These are phyloP conservation scores for Homarus gammarus DNA, from an alignment of 2,888 invertebrate genomes.

Conservation along the genomic window DNA sequence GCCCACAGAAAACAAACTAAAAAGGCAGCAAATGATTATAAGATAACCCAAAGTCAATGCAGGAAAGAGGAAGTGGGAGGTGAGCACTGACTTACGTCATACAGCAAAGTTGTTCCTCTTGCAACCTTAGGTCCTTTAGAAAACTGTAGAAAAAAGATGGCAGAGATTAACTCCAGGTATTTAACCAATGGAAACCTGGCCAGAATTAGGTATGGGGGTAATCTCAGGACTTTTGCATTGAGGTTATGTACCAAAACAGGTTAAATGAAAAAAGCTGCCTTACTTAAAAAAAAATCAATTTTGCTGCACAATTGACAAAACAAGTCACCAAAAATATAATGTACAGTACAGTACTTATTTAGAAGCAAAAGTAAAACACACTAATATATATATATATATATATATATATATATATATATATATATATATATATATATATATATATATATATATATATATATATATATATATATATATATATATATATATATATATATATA, in stretches of 20 bases:
- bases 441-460: no score
- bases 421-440: no score
- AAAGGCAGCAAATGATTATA: constrained; percentile 52
- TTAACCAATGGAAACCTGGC: constrained; percentile 36
- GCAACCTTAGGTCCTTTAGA: constrained; percentile 70
- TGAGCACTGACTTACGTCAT: constrained; percentile 69
- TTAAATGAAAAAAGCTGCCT: constrained; percentile 16
- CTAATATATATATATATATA: no score
- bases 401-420: no score
- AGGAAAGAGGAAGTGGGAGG: constrained; percentile 58
- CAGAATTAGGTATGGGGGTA: constrained; percentile 42
- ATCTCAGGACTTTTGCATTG: neutral
- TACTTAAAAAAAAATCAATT: neutral
- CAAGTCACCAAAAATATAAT: neutral
- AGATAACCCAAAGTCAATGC: constrained; percentile 64
- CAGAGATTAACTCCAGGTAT: constrained; percentile 62
- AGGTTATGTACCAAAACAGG: constrained; percentile 37
- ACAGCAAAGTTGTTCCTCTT: constrained; percentile 70
- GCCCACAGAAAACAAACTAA: constrained; percentile 58
- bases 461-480: no score
- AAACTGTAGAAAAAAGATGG: constrained; percentile 72
- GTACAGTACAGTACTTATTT: neutral
- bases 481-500: no score
- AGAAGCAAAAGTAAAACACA: neutral
- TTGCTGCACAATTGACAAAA: constrained; percentile 1